Evolutionary conservation across 2,888 invertebrate genomes (phyloP), one percentile per base, ranked within the genome.

Genomic region (Cataglyphis cursor): DNA sequence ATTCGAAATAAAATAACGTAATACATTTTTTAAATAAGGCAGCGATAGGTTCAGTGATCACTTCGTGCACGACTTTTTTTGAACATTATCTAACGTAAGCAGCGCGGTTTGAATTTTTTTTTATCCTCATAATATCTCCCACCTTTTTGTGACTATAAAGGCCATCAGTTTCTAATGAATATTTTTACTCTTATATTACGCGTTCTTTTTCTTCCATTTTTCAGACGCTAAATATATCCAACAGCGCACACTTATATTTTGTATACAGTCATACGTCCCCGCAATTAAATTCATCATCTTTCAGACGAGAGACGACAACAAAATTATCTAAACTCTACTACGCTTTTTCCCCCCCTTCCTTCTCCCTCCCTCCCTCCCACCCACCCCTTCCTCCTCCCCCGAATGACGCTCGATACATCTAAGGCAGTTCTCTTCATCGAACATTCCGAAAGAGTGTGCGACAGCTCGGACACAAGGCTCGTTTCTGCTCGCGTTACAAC

Each of bases 401-500:
- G 57, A 24, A 57, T 24, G 28, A n/a, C 5, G 62, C 44, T 44
- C 44, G 15, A 24, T 41, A 41, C 35, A 54, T 73, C 59, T 9
- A n/a, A 41, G 61, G 73, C 61, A 35, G 31, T 12, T 38, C 80
- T 75, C 21, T 21, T 41, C 75, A 62, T 81, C 74, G 81, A 81
- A 81, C 62, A 31, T 70, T 59, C 78, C 70, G 44, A 70, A 78
- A 81, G 80, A 68, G 51, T 28, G 51, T 38, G 61, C 44, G 81
- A 38, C 54, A 83, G 81, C 24, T 41, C 44, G 48, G 57, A 31
- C 73, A 54, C 57, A 64, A n/a, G 70, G 70, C 59, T 70, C 72
- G 72, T 78, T 78, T 48, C 59, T 28, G 72, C 59, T 59, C 78
- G 70, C 54, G 61, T 64, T 81, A 81, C 65, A 83, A 83, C 72